Conservation (phyloP, 2,888 invertebrate genomes). For the Crossocerus cetratus region DNA sequence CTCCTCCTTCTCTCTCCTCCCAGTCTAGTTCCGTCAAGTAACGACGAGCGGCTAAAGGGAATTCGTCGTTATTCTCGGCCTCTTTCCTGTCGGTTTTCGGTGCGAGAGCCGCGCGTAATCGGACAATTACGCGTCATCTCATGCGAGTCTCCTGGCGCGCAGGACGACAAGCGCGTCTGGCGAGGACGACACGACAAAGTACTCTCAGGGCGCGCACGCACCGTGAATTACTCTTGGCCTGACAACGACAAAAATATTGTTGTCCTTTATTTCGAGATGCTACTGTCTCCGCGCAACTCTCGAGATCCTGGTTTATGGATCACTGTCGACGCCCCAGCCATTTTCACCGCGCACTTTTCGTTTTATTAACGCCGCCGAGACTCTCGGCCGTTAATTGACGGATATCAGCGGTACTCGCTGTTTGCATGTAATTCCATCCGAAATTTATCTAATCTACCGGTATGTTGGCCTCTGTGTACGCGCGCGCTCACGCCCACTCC, state of each 20-base stretch:
- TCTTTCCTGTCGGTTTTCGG: neutral
- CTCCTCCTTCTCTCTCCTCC: too few relatives aligned
- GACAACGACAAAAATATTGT: neutral
- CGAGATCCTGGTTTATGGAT: too few relatives aligned
- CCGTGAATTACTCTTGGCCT: neutral
- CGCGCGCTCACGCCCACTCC: slow-evolving; percentile 5
- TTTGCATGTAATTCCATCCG: slow-evolving; percentile 32
- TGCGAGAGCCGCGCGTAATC: neutral
- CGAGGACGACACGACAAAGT: neutral
- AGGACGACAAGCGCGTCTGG: neutral
- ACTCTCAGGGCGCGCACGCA: neutral
- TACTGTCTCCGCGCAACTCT: too few relatives aligned
- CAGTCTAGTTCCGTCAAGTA: too few relatives aligned
- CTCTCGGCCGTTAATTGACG: too few relatives aligned
- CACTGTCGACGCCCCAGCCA: too few relatives aligned
- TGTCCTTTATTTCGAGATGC: too few relatives aligned
- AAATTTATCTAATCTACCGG: slow-evolving; percentile 42
- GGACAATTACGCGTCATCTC: neutral
- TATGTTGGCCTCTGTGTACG: neutral
- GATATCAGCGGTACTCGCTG: neutral
- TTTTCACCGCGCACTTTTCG: too few relatives aligned
- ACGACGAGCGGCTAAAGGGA: too few relatives aligned
- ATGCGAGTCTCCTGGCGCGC: slow-evolving; percentile 1
- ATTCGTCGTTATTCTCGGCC: too few relatives aligned
- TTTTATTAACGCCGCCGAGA: too few relatives aligned